These are phyloP conservation scores for Carapus acus DNA, from an alignment of 2,797 vertebrate species.

Conservation along the genomic window DNA sequence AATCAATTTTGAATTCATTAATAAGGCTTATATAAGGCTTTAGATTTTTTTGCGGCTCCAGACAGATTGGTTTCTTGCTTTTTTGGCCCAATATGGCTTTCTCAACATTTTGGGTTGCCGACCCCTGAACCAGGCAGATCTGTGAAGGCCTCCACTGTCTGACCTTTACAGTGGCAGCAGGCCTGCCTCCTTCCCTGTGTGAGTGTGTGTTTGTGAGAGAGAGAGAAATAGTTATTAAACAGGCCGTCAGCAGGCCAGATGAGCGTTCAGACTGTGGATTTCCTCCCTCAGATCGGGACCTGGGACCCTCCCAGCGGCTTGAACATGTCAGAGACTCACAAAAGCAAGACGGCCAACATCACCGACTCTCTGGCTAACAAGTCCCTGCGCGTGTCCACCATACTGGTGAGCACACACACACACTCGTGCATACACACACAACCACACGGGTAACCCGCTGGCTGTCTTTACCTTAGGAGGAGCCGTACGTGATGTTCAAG, in stretches of 20 bases:
- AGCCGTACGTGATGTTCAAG: slow-evolving; percentile 78
- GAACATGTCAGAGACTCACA: slow-evolving; percentile 95
- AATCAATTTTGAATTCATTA: no score
- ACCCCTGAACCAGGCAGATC: neutral
- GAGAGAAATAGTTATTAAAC: neutral
- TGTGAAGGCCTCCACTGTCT: neutral
- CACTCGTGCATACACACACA: neutral
- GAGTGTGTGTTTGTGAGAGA: neutral
- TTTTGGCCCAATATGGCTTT: no score
- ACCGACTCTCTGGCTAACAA: slow-evolving; percentile 94
- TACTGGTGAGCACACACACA: slow-evolving; percentile 79
- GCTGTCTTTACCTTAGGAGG: slow-evolving; percentile 58
- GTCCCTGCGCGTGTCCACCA: slow-evolving; percentile 90
- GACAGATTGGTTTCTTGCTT: no score
- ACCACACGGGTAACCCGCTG: no score
- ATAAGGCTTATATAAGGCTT: no score
- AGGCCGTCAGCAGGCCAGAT: neutral
- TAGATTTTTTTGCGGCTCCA: no score
- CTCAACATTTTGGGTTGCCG: neutral
- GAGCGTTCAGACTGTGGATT: slow-evolving; percentile 27
- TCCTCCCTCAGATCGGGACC: slow-evolving; percentile 86
- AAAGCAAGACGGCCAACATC: slow-evolving; percentile 90
- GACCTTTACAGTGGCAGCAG: neutral
- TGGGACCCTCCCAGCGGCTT: slow-evolving; percentile 93
- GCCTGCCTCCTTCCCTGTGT: neutral